Evolutionary conservation across 1,140 invertebrate species (phyloP).

Genomic region (Nylanderia fulva): DNA sequence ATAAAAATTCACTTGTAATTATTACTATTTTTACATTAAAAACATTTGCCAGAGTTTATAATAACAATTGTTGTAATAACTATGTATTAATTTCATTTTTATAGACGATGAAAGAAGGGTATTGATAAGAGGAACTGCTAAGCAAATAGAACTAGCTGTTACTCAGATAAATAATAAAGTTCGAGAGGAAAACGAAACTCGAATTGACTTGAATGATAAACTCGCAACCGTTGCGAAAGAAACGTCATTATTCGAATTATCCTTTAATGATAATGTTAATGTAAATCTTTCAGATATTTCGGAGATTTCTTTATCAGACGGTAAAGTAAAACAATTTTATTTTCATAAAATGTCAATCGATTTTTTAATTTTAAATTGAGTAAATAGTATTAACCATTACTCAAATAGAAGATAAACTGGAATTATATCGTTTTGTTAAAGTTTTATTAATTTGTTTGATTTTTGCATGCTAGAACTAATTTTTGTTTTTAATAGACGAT

Average conservation of each 20-base stretch:
- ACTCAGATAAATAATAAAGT: constrained; percentile 88
- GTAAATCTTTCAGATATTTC: not conserved
- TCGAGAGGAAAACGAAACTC: constrained; percentile 85
- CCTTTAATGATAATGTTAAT: constrained; percentile 35
- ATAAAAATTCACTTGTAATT: not conserved
- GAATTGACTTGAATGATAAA: constrained; percentile 78
- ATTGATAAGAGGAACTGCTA: constrained; percentile 87
- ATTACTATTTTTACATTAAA: no score
- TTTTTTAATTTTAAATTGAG: constrained; percentile 70
- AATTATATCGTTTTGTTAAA: constrained; percentile 1
- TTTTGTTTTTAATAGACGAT: constrained; percentile 81
- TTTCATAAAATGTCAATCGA: constrained; percentile 17
- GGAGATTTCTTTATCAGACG: constrained; percentile 23
- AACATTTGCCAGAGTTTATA: not conserved
- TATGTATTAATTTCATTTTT: constrained; percentile 24
- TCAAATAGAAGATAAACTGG: constrained; percentile 86
- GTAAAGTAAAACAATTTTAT: constrained; percentile 12
- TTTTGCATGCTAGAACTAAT: not conserved
- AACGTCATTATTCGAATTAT: constrained; percentile 62
- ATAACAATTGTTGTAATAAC: constrained; percentile 33
- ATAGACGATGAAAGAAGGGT: constrained; percentile 80
- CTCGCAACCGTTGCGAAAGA: not conserved
- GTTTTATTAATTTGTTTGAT: not conserved
- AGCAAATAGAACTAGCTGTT: constrained; percentile 88
- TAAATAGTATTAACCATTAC: constrained; percentile 88